phyloP scores from a whole-genome alignment of 2,797 vertebrate genomes.

The Botia kubotai region DNA sequence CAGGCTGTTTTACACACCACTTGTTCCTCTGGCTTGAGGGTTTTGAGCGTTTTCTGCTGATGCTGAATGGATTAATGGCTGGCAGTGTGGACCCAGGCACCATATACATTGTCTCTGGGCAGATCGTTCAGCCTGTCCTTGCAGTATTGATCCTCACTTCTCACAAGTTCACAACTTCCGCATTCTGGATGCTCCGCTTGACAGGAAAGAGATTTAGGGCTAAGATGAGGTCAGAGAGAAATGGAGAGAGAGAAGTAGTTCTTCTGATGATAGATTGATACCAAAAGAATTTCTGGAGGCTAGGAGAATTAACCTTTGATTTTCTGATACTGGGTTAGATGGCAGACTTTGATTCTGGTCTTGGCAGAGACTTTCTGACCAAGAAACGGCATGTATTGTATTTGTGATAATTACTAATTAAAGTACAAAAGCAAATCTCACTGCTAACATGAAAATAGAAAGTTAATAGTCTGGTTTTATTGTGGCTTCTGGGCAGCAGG shows the following conservation, averaged over 20 bases:
- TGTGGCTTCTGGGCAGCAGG: neutral
- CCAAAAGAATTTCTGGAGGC: slow-evolving; percentile 65
- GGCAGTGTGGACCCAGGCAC: slow-evolving; percentile 66
- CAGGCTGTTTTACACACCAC: slow-evolving; percentile 72
- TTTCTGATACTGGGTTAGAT: slow-evolving; percentile 71
- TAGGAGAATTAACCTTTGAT: slow-evolving; percentile 72
- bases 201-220: slow-evolving; percentile 80
- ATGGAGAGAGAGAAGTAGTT: slow-evolving; percentile 69
- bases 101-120: slow-evolving; percentile 73
- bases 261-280: slow-evolving; percentile 75
- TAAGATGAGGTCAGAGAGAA: slow-evolving; percentile 78
- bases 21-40: slow-evolving; percentile 65
- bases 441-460: neutral
- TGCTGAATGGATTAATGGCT: slow-evolving; percentile 75
- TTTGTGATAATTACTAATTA: slow-evolving; percentile 9
- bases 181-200: slow-evolving; percentile 76
- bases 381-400: slow-evolving; percentile 12
- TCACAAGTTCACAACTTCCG: slow-evolving; percentile 82
- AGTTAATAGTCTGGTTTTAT: neutral
- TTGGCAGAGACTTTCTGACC: slow-evolving; percentile 46
- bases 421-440: neutral
- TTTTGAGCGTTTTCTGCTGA: slow-evolving; percentile 47
- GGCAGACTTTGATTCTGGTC: slow-evolving; percentile 66
- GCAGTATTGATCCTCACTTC: slow-evolving; percentile 79
- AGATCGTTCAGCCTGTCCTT: slow-evolving; percentile 78